Evolutionary conservation across 2,113 vertebrate species (phyloP).

Genomic region (Atrichornis clamosus): DNA sequence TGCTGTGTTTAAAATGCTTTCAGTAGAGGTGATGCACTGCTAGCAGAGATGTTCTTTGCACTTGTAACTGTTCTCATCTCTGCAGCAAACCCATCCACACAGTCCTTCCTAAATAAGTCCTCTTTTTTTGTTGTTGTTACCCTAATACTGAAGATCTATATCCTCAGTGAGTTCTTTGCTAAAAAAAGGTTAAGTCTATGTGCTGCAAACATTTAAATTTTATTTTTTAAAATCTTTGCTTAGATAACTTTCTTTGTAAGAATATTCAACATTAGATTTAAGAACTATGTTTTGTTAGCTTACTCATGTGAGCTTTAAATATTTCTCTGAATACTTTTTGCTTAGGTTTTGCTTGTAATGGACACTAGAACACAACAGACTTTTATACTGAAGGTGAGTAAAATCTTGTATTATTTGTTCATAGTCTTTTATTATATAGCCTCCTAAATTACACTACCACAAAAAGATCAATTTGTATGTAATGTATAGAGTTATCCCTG

Average conservation of each 20-base stretch:
- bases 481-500: background rate
- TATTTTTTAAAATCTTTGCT: background rate
- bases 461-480: background rate
- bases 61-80: background rate
- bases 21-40: background rate
- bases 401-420: background rate
- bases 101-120: background rate
- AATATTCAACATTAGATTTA: background rate
- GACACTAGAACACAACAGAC: conserved; percentile 94
- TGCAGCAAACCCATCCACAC: background rate
- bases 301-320: background rate
- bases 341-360: conserved; percentile 95
- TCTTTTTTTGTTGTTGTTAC: background rate
- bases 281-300: background rate
- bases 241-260: background rate
- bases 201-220: background rate
- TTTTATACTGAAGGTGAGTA: conserved; percentile 95
- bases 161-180: background rate
- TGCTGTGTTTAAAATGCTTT: background rate
- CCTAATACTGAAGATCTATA: background rate
- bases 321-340: conserved; percentile 6
- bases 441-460: background rate
- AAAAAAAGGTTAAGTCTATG: background rate
- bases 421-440: background rate
- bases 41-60: background rate